Evolutionary conservation across 2,113 vertebrate genomes (phyloP), one percentile per base, ranked within the genome.

Genomic region (Xenopus laevis): DNA sequence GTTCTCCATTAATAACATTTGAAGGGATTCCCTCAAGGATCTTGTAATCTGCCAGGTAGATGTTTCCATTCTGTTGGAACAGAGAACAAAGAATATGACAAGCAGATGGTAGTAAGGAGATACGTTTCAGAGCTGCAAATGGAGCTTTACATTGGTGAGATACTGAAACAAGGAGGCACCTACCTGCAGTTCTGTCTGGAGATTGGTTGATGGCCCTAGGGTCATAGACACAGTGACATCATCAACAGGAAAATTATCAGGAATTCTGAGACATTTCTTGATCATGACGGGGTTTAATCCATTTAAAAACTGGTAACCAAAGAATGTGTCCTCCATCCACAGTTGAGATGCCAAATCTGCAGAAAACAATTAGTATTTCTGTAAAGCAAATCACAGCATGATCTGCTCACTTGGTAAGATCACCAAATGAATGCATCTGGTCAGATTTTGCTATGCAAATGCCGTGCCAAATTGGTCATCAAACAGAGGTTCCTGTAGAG

Each of bases 271-370:
- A 80, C 97, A 98, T 66, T 93, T 94, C 74, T 12, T 45, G 78
- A 99, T 96, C 65, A 97, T 3, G 16, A 97, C 94, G 0, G 97
- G 97, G 87, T 98, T 99, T 83, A 94, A 95, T 17, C 97, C 97
- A 4, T 98, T 98, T 73, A 99, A 86, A 81, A 93, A 98, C 85
- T 99, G 97, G 83, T 98, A 98, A 13, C 97, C 97, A 66, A 99
- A 98, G 92, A 98, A 95, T 79, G 95, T 92, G 74, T 99, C 97
- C 83, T 98, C 94, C 63, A 91, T 93, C 97, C 97, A 99, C 78
- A 98, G 95, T 44, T 94, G 74, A 94, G 97, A 97, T 81, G 98
- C 94, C 1, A 95, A 93, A 80, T 98, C 97, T 99, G 73, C 1
- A 50, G 45, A n/a, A n/a, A n/a, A n/a, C n/a, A n/a, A n/a, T n/a